Evolutionary conservation across 2,113 vertebrate genomes (phyloP).

Genomic region (Ellobius talpinus): DNA sequence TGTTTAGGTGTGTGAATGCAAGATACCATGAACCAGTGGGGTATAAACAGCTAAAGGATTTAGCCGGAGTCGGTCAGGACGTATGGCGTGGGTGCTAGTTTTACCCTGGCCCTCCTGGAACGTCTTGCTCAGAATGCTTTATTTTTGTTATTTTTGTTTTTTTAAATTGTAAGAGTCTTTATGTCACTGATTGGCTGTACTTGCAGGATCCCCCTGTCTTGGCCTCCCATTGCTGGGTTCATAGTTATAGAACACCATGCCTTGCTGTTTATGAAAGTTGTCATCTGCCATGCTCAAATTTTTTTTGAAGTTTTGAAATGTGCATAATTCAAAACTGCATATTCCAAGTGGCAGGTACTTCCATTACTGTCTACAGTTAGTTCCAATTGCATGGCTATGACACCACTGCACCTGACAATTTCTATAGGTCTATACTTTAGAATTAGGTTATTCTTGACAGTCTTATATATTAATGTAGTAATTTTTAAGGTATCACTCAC

Average conservation of each 20-base stretch:
- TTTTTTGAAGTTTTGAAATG: not conserved
- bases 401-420: not conserved
- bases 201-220: too few relatives aligned
- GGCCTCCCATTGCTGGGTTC: not conserved
- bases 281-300: not conserved
- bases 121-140: too few relatives aligned
- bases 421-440: not conserved
- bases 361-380: not conserved
- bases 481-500: not conserved
- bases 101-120: too few relatives aligned
- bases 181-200: not conserved
- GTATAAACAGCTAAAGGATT: too few relatives aligned
- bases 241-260: not conserved
- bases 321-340: not conserved
- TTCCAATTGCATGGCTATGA: not conserved
- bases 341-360: not conserved
- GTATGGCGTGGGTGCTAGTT: too few relatives aligned
- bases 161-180: not conserved
- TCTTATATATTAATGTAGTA: not conserved
- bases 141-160: not conserved
- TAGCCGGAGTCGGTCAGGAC: too few relatives aligned
- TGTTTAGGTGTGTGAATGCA: not conserved
- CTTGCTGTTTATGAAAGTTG: not conserved
- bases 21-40: too few relatives aligned
- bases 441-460: constrained; percentile 1